Conservation (phyloP, 35 echinoderm and acorn worm species). For the Ophioderma brevispina region DNA sequence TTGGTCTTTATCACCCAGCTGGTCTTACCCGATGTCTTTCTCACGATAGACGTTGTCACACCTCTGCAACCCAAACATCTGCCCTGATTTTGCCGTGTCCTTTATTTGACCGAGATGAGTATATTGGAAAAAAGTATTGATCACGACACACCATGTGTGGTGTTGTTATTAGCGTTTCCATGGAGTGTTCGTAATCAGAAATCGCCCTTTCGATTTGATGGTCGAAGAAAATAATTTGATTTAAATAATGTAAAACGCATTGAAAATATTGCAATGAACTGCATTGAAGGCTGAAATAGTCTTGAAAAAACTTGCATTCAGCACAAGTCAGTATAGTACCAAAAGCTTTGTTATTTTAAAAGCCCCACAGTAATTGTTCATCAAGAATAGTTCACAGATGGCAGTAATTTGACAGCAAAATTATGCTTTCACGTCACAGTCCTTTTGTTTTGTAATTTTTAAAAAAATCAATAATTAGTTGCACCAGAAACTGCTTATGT, state of each 20-base stretch:
- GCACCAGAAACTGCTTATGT: too few species aligned
- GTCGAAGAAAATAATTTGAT: background rate
- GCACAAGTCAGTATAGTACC: background rate
- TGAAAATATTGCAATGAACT: background rate
- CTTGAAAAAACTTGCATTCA: background rate
- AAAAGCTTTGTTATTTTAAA: background rate
- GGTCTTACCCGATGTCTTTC: background rate
- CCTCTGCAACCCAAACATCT: background rate
- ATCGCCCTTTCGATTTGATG: background rate
- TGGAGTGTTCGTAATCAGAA: background rate
- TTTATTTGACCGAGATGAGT: slow-evolving; percentile 1
- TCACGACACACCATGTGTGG: background rate
- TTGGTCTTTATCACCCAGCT: background rate
- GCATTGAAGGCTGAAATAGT: background rate
- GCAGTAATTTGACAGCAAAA: background rate
- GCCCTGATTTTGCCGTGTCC: background rate
- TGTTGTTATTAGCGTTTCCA: background rate
- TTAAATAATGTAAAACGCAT: background rate
- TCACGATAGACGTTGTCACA: background rate
- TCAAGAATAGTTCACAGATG: background rate
- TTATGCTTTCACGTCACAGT: too few species aligned
- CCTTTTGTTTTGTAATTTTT: too few species aligned
- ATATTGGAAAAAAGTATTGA: background rate
- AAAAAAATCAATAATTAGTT: too few species aligned
- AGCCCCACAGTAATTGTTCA: background rate